Conservation (phyloP, 2,113 vertebrate species). For the Centropristis striata region DNA sequence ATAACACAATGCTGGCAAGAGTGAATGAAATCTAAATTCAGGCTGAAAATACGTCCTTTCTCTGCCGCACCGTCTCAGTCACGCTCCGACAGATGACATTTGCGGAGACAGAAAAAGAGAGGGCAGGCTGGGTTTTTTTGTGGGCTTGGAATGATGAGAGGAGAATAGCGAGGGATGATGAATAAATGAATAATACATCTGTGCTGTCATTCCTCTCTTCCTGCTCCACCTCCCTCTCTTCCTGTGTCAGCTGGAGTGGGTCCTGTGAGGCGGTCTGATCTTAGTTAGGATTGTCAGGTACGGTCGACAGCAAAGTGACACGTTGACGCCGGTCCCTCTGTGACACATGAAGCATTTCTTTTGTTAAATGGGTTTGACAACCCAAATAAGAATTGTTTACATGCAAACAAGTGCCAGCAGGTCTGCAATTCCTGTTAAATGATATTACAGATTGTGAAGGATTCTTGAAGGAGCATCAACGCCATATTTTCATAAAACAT, state of each 20-base stretch:
- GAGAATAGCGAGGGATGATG: constrained; percentile 71
- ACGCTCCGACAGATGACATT: constrained; percentile 73
- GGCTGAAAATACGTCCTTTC: constrained; percentile 50
- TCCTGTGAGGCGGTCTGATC: constrained; percentile 67
- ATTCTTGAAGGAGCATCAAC: constrained; percentile 21
- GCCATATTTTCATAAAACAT: not conserved
- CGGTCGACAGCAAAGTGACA: constrained; percentile 66
- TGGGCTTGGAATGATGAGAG: constrained; percentile 62
- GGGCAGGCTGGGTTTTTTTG: constrained; percentile 40
- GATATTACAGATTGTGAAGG: constrained; percentile 13
- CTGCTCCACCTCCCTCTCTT: constrained; percentile 59
- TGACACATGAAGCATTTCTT: constrained; percentile 47
- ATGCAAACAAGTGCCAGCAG: constrained; percentile 52
- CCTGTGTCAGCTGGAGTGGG: constrained; percentile 55
- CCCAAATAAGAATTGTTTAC: constrained; percentile 70
- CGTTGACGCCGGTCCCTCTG: constrained; percentile 38
- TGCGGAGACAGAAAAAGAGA: constrained; percentile 58
- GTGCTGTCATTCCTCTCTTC: constrained; percentile 73
- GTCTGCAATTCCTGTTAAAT: constrained; percentile 3
- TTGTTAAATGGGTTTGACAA: constrained; percentile 62
- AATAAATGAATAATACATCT: constrained; percentile 83
- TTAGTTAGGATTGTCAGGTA: constrained; percentile 74
- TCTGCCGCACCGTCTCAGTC: constrained; percentile 44
- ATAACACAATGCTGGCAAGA: constrained; percentile 29
- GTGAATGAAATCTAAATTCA: constrained; percentile 58